A percentile compares a stretch with the other conserved stretches of the same genome.
Evolutionary conservation across 2,797 vertebrate genomes (phyloP).

Genomic region (Gymnocypris eckloni): DNA sequence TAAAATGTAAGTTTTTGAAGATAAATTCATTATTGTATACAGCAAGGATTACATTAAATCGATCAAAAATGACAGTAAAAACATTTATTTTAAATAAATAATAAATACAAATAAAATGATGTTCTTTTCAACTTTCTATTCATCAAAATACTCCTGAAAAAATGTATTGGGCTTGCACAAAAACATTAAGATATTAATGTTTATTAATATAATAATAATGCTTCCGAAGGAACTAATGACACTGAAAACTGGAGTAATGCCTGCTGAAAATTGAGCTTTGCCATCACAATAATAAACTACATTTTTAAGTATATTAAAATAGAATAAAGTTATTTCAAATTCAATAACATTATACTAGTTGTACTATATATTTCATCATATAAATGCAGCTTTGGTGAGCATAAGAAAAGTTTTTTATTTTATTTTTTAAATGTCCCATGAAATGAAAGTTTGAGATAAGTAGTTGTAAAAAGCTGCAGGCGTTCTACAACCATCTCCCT

Average conservation of each 20-base stretch:
- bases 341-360: neutral
- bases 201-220: neutral
- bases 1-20: neutral
- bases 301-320: neutral
- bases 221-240: neutral
- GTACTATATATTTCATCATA: neutral
- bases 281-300: neutral
- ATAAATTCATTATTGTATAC: neutral
- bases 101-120: neutral
- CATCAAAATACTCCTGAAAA: neutral
- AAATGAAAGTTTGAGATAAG: too few relatives aligned
- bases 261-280: neutral
- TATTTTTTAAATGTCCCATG: too few relatives aligned
- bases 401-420: neutral
- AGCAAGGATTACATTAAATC: neutral
- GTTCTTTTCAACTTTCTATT: neutral
- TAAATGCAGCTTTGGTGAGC: neutral
- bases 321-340: neutral
- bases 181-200: neutral
- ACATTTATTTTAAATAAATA: neutral
- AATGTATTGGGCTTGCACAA: neutral
- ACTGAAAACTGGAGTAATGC: neutral
- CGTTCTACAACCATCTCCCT: neutral
- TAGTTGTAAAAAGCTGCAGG: too few relatives aligned
- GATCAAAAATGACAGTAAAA: neutral